Base-by-base conservation (phyloP, 2,888 invertebrate species). In the Acheta domesticus region DNA sequence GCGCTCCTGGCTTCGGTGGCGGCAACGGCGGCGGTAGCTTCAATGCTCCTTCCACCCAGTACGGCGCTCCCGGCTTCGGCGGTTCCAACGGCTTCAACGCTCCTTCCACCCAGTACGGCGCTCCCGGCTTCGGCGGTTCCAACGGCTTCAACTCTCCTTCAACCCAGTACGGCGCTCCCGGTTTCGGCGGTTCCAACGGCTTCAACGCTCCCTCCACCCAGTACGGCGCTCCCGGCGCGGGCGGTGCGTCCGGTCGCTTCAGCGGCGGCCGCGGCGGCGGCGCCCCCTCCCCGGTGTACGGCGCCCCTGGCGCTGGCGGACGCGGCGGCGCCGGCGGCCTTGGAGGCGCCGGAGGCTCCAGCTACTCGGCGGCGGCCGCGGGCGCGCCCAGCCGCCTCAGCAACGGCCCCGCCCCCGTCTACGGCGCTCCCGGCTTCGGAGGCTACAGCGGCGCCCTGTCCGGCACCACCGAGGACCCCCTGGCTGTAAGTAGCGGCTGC, bases 161-260 rank as follows among this genome's bases (percentile, higher is more conserved):
- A 12, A 83, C 84, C 82, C 83, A 84, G 80, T 86, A 86, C 80
- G 84, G 86, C n/a, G 82, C 83, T 21, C 80, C 80, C 14, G 50
- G 19, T 1, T 75, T 19, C 19, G 49, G n/a, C 11, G 74, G 19
- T 19, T 77, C 78, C 23, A 79, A 76, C 75, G 20, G 49, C 19
- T 1, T 12, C 19, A 50, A 76, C 76, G 77, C 80, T n/a, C 79
- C 80, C 4, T 80, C 82, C 48, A 21, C 76, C 48, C 80, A 82
- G 76, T 82, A 82, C 50, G 81, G 82, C 5, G 78, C 81, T 21
- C 81, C 82, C 5, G 14, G 75, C 49, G n/a, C 36, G 8, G 36
- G 78, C 50, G 76, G 74, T 16, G 74, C 21, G 19, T 19, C 14
- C 62, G 20, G 20, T 12, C 36, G 73, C 20, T 78, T 36, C 23